Percentiles rank a stretch among this genome's conserved stretches.
These are phyloP conservation scores for Neocrepidodera transversa DNA, from an alignment of 2,888 invertebrate species.

Conservation along the genomic window DNA sequence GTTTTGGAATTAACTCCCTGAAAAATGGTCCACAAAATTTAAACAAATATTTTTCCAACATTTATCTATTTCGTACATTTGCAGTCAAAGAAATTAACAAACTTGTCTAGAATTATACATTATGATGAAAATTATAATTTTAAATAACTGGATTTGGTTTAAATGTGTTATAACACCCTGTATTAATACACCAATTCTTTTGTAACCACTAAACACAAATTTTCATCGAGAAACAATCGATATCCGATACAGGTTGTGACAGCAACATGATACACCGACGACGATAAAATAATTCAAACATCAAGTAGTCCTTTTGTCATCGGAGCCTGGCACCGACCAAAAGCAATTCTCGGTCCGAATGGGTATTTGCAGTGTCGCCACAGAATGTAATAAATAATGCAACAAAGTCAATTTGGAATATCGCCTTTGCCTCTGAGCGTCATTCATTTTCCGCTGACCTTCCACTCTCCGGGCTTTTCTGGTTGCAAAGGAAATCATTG, in stretches of 20 bases:
- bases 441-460: slow-evolving; percentile 13
- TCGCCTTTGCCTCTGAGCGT: slow-evolving; percentile 10
- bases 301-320: slow-evolving; percentile 6
- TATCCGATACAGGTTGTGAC: background rate
- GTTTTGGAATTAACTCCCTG: no score
- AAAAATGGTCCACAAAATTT: no score
- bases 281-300: slow-evolving; percentile 2
- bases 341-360: background rate
- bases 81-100: no score
- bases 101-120: no score
- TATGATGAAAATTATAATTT: no score
- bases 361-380: slow-evolving; percentile 17
- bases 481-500: background rate
- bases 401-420: slow-evolving; percentile 29
- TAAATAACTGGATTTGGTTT: no score
- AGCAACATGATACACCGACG: background rate
- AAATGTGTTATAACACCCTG: no score
- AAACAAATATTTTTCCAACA: no score
- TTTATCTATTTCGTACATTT: no score
- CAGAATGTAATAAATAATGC: slow-evolving; percentile 24
- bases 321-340: slow-evolving; percentile 5
- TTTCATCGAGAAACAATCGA: no score
- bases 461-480: background rate
- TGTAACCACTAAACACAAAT: no score
- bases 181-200: no score